Conservation (phyloP, 2,888 invertebrate genomes). For the Taenaris catops region DNA sequence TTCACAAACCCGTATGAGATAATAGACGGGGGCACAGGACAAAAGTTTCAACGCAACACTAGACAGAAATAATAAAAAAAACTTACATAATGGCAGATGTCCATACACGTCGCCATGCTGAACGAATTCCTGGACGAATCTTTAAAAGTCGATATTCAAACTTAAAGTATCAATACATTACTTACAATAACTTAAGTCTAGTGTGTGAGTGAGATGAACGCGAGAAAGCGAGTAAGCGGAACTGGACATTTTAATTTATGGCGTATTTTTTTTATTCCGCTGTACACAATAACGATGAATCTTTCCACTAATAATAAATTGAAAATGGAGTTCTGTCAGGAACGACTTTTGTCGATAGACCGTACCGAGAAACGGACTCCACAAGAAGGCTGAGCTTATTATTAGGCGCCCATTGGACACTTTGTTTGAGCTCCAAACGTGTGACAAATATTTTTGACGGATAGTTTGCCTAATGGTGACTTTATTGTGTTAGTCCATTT, state of each 20-base stretch:
- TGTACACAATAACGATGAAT: conserved; percentile 67
- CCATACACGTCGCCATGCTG: conserved; percentile 40
- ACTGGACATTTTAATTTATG: conserved; percentile 77
- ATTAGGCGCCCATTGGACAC: conserved; percentile 47
- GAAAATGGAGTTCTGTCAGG: conserved; percentile 63
- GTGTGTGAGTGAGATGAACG: conserved; percentile 50
- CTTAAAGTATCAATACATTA: conserved; percentile 67
- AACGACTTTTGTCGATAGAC: conserved; percentile 53
- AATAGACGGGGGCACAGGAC: conserved; percentile 68
- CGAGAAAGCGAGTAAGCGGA: conserved; percentile 42
- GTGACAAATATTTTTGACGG: conserved; percentile 58
- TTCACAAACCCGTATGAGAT: conserved; percentile 64
- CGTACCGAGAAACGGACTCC: conserved; percentile 74
- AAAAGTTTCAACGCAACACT: conserved; percentile 67
- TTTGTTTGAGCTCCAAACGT: conserved; percentile 54
- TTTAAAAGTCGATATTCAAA: conserved; percentile 70
- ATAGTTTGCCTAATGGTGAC: conserved; percentile 44
- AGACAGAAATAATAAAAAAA: conserved; percentile 48
- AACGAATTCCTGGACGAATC: conserved; percentile 61
- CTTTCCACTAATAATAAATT: conserved; percentile 73
- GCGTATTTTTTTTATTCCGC: conserved; percentile 60
- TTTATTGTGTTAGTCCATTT: conserved; percentile 51
- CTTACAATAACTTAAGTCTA: conserved; percentile 40
- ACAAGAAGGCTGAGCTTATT: conserved; percentile 64
- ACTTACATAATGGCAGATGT: conserved; percentile 71